phyloP scores from a whole-genome alignment of 2,888 invertebrate species.

The Cataglyphis cursor region DNA sequence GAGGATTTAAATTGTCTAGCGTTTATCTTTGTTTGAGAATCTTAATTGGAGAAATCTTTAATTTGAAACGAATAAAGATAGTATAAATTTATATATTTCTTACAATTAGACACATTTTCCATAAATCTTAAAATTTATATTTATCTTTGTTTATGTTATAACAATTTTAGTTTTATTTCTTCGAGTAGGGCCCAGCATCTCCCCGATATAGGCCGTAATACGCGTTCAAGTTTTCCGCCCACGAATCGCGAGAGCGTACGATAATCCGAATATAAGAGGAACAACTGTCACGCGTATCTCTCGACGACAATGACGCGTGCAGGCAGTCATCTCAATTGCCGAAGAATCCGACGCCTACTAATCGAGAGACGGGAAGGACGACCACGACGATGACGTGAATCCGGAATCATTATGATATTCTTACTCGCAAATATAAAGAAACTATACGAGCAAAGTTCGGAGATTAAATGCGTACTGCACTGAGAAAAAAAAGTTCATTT shows the following conservation, averaged over 20 bases:
- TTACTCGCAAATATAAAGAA: background rate
- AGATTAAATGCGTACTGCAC: background rate
- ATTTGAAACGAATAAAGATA: background rate
- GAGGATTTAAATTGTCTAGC: too few species aligned
- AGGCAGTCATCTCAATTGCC: conserved; percentile 41
- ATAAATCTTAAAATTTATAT: background rate
- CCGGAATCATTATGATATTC: conserved; percentile 21
- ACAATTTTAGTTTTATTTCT: background rate
- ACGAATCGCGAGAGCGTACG: conserved; percentile 33
- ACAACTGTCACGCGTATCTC: conserved; percentile 21
- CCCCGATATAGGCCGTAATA: background rate
- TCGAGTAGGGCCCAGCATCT: conserved; percentile 10
- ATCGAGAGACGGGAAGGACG: conserved; percentile 28
- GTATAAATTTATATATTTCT: background rate
- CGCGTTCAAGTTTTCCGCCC: conserved; percentile 43
- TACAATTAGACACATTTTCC: background rate
- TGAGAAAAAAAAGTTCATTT: too few species aligned
- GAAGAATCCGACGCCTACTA: conserved; percentile 41
- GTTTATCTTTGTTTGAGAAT: too few species aligned
- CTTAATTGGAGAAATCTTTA: too few species aligned
- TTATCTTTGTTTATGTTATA: background rate
- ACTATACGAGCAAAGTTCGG: background rate
- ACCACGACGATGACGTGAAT: conserved; percentile 13
- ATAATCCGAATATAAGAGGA: conserved; percentile 42
- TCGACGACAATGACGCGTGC: conserved; percentile 25